A percentile compares a stretch with the other conserved stretches of the same genome.
These are phyloP conservation scores for Galago senegalensis DNA, from an alignment of 2,797 vertebrate species.

Conservation along the genomic window DNA sequence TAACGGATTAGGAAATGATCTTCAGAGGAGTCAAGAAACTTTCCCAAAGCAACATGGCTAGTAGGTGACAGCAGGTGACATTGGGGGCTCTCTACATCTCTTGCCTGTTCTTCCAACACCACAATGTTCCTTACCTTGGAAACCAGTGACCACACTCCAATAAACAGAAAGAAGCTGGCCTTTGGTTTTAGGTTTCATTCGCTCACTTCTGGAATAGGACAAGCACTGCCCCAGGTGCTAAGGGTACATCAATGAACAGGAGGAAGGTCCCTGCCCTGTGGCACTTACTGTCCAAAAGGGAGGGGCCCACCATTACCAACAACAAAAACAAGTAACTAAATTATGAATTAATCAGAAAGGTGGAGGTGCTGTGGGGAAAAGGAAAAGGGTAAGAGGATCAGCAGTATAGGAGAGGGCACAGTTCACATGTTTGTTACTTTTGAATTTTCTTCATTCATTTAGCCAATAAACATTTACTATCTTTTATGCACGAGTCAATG, in stretches of 20 bases:
- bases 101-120: background rate
- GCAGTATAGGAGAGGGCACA: background rate
- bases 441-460: background rate
- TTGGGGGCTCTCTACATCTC: background rate
- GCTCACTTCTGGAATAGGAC: background rate
- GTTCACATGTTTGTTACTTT: background rate
- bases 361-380: background rate
- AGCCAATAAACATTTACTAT: background rate
- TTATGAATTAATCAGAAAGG: background rate
- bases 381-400: background rate
- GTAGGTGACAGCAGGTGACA: background rate
- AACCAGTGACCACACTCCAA: background rate
- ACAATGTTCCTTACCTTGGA: background rate
- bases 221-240: background rate
- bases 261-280: background rate
- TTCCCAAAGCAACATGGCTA: background rate
- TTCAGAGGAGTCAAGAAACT: background rate
- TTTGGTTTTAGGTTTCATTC: background rate
- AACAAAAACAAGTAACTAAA: background rate
- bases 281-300: background rate
- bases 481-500: background rate
- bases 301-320: background rate
- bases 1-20: conserved; percentile 7
- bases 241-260: background rate
- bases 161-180: background rate